Percentiles rank a stretch among this genome's conserved stretches.
Evolutionary conservation across 2,797 vertebrate genomes (phyloP).

Genomic region (Miichthys miiuy): DNA sequence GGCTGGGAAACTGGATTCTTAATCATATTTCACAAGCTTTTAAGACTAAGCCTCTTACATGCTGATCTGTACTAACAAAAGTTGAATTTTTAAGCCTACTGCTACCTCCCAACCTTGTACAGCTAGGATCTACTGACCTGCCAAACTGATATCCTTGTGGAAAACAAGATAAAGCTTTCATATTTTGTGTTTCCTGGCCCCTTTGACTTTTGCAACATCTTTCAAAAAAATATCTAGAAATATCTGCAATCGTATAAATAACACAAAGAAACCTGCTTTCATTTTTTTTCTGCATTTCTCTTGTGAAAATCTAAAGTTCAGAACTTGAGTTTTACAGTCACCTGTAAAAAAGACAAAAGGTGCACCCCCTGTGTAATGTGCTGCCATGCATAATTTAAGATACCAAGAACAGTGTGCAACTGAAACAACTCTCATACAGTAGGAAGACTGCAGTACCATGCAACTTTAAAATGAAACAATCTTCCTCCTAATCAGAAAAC

Average conservation of each 20-base stretch:
- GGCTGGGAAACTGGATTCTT: not conserved
- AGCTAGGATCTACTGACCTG: not conserved
- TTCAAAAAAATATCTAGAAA: not conserved
- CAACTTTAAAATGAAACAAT: not conserved
- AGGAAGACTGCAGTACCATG: not conserved
- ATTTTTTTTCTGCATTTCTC: not conserved
- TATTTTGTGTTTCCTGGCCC: constrained; percentile 1
- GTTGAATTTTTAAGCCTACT: not conserved
- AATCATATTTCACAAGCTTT: not conserved
- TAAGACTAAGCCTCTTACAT: not conserved
- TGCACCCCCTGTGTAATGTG: not conserved
- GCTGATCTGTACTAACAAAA: not conserved
- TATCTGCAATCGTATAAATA: not conserved
- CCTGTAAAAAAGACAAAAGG: not conserved
- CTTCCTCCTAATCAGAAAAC: not conserved
- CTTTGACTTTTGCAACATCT: not conserved
- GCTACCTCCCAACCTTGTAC: not conserved
- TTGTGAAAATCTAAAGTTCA: not conserved
- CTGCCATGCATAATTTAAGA: not conserved
- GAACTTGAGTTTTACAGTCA: not conserved
- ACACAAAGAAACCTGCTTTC: not conserved
- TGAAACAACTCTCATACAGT: not conserved
- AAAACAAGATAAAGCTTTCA: not conserved
- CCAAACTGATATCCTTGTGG: not conserved
- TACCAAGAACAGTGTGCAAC: not conserved